Evolutionary conservation across 1,140 invertebrate genomes (phyloP), one percentile per base, ranked within the genome.

Genomic region (Whitmania pigra): DNA sequence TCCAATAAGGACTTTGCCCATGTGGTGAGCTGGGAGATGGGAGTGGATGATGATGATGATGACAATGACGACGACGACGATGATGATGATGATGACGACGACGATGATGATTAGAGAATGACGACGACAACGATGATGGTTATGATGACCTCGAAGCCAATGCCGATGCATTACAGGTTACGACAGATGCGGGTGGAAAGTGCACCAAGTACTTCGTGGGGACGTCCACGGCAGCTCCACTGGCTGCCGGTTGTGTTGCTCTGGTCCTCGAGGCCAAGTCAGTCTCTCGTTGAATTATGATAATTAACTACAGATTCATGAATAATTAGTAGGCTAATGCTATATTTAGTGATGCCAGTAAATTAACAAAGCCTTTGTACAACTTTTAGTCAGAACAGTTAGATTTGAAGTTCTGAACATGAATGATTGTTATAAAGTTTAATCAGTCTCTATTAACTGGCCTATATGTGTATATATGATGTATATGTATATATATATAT

Each of bases 241-340:
- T 87, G 25, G 86, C 85, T 54, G 84, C 86, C 55, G 86, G 85
- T 17, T 81, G 84, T 71, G 76, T 86, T 69, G 86, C 86, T 20
- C 79, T 87, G 3, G 80, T 83, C 6, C 77, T 87, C 7, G 83
- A 87, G 75, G 86, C 86, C 13, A 87, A 87, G 84, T 85, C 77
- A 80, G 43, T 49, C 15, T 49, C 43, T 49, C 13, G 43, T 49
- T 49, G 43, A 49, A 49, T 36, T 36, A 36, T 36, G 6, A 36
- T 36, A 36, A 36, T 36, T 36, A 6, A 36, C 31, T n/a, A n/a
- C n/a, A n/a, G n/a, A n/a, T n/a, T 36, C 31, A 36, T 36, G 31
- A 36, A 36, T 36, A 36, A 3, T 36, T 3, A 36, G 2, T 36
- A 36, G 31, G 31, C 31, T 36, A 36, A 36, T 2, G 6, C 6